Base-by-base conservation (phyloP, 2,113 vertebrate genomes). In the Forbesichthys papilliferus region DNA sequence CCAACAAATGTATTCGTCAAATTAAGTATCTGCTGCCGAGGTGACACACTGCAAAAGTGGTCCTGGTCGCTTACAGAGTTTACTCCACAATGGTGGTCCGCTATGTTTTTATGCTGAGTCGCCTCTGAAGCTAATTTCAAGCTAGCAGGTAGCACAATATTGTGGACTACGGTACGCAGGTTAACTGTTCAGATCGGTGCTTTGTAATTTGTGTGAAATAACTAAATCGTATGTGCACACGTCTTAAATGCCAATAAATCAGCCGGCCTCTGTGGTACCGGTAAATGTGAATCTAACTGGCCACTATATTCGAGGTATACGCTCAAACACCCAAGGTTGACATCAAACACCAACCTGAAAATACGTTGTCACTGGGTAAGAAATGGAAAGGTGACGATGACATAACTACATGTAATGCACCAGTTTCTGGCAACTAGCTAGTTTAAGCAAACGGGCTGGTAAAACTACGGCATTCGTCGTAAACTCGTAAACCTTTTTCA, bases 101-200 rank as follows among this genome's bases (percentile, higher is more conserved):
- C 69, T 81, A 69, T 66, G 78, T 77, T 73, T 85, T 85, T 82
- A 81, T 89, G 87, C 88, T 87, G 86, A 87, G 87, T 89, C 87
- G 88, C 56, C 86, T 85, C 72, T 70, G 61, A 75, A 68, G 82
- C 87, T 88, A 81, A 81, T 84, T 83, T 83, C 77, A 81, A 64
- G 59, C 72, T 74, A 75, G 66, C 64, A 33, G 13, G 74, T 86
- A 87, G 84, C 86, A 87, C 70, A 84, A 82, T n/a, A 52, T 59
- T 69, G 42, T 56, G 71, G 75, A 58, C 71, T 64, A 6, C 1
- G 62, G 49, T 55, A 68, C 34, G 48, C 69, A 64, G 47, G 75
- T 1, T 8, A 34, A 36, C 1, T 48, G 63, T 53, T 64, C 5
- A 70, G 42, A 8, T 20, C n/a, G 33, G 12, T 33, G 9, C 55